Percentiles rank a stretch among this genome's conserved stretches.
These are phyloP conservation scores for Drosophila mauritiana DNA, from an alignment of 1,140 invertebrate genomes.

Conservation along the genomic window DNA sequence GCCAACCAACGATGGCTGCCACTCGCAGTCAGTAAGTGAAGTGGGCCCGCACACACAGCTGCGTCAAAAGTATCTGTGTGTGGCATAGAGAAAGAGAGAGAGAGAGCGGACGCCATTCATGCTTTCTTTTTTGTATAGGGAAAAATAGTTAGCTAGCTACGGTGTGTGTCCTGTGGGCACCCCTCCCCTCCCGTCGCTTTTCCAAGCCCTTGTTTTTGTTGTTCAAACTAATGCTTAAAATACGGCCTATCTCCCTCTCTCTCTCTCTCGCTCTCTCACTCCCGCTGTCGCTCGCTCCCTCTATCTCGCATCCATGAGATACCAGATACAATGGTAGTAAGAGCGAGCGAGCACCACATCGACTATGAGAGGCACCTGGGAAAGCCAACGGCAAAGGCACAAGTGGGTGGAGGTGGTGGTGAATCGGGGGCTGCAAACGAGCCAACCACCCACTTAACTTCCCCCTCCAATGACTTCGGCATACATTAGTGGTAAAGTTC, in stretches of 20 bases:
- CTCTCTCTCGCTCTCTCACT: neutral
- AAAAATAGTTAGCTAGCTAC: slow-evolving; percentile 52
- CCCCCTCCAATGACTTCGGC: slow-evolving; percentile 20
- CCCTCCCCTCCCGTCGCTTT: neutral
- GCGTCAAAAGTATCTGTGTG: slow-evolving; percentile 2
- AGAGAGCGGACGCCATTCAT: slow-evolving; percentile 70
- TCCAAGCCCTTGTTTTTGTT: slow-evolving; percentile 66
- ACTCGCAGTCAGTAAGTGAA: slow-evolving; percentile 80
- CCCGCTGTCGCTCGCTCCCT: neutral
- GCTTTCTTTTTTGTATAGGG: slow-evolving; percentile 49
- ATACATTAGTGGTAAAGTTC: slow-evolving; percentile 60
- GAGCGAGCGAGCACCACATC: slow-evolving; percentile 13
- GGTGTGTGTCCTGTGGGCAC: slow-evolving; percentile 14
- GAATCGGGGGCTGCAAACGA: neutral
- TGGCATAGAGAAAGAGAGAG: neutral
- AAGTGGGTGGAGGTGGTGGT: slow-evolving; percentile 29
- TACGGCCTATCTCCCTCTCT: slow-evolving; percentile 65
- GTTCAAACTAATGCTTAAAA: slow-evolving; percentile 83
- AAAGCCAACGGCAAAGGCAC: slow-evolving; percentile 49
- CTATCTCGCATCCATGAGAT: neutral
- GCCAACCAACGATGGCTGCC: slow-evolving; percentile 71
- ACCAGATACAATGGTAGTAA: neutral
- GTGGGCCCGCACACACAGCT: slow-evolving; percentile 14
- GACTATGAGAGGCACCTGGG: slow-evolving; percentile 29
- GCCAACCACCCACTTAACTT: slow-evolving; percentile 1